Evolutionary conservation across 2,113 vertebrate species (phyloP), one percentile per base, ranked within the genome.

Genomic region (Pyrgilauda ruficollis): DNA sequence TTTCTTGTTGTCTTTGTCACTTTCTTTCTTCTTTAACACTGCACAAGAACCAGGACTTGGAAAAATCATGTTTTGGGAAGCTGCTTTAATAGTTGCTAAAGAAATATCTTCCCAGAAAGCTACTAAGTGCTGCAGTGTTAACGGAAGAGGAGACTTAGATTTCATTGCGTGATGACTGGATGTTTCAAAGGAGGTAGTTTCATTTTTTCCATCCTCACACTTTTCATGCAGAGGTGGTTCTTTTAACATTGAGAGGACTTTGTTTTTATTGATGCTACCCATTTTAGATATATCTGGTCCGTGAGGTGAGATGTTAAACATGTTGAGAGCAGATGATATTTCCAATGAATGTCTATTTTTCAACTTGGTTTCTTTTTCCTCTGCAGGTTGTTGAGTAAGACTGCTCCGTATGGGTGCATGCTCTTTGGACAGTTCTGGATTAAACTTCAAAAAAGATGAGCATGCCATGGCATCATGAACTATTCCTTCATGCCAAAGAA

Each of bases 221-320:
- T 99, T 99, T 85, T 99, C 99, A 84, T 99, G 99, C 59, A 99
- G 97, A 7, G 99, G 99, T 15, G 99, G 99, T 55, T 99, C 99
- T 95, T 99, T 99, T 47, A 99, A 98, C 99, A 99, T 99, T 16
- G 99, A 99, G 15, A 99, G 97, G 41, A 99, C 99, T 87, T 99
- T 99, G 82, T 99, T 99, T 97, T 99, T 99, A 96, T 99, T 99
- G 96, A 99, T 99, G 97, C 99, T 99, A 55, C 99, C 99, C 99
- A 99, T 99, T 97, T 99, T 99, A 74, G 99, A 99, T 96, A 99
- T 99, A 97, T 99, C 99, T 35, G 99, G 99, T 59, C 99, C 99
- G 23, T 99, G 99, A 67, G 99, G 99, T 15, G 99, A 97, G 89
- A 99, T 99, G 91, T 99, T 99, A 95, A 99, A 99, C 99, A 99